Conservation (phyloP, 2,113 vertebrate species). For the Catagonus wagneri region DNA sequence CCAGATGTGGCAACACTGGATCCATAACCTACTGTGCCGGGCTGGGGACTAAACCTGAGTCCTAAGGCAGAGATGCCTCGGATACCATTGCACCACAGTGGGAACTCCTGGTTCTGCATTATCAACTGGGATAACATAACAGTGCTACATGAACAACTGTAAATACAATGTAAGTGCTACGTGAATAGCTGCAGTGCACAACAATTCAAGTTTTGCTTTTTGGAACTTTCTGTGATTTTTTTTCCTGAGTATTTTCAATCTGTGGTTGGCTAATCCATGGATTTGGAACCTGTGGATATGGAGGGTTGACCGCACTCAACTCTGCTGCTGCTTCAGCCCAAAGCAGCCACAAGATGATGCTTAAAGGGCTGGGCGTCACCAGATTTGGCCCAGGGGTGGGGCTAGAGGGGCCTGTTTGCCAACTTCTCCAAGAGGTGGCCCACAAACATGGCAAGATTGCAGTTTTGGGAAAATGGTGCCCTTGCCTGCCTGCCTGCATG, state of each 20-base stretch:
- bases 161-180: not conserved
- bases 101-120: too few species aligned
- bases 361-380: accelerated
- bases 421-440: not conserved
- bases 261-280: not conserved
- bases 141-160: accelerated
- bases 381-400: not conserved
- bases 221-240: not conserved
- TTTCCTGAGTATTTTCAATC: too few species aligned
- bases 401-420: not conserved
- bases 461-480: accelerated
- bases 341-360: accelerated
- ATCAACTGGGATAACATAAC: not conserved
- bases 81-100: too few species aligned
- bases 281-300: not conserved
- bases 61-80: too few species aligned
- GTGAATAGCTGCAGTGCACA: accelerated
- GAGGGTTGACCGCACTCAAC: not conserved
- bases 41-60: too few species aligned
- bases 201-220: not conserved
- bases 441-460: not conserved
- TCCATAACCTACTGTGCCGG: too few species aligned
- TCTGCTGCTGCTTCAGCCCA: not conserved
- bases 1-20: too few species aligned
- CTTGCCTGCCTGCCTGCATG: not conserved